These are phyloP conservation scores for Hemicentrotus pulcherrimus DNA, from an alignment of 35 echinoderm and acorn worm genomes.

Conservation along the genomic window DNA sequence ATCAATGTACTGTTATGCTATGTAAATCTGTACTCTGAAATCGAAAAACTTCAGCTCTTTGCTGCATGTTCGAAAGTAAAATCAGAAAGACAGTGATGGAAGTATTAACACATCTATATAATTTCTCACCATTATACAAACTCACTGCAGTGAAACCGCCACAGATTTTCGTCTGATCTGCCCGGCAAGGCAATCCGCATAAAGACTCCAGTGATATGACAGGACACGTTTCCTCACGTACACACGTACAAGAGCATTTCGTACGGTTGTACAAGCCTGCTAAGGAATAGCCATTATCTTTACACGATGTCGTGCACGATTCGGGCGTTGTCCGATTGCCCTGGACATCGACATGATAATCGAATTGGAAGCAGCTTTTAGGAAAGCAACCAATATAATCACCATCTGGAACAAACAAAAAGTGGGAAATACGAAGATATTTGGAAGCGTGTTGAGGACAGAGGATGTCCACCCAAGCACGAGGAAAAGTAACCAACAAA, in stretches of 20 bases:
- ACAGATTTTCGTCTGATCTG: not conserved
- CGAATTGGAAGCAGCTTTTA: not conserved
- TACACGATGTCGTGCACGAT: not conserved
- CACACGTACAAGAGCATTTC: not conserved
- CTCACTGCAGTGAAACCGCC: not conserved
- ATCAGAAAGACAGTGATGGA: not conserved
- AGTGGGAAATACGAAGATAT: no score
- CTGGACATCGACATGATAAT: not conserved
- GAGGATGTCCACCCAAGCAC: no score
- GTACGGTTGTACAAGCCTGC: not conserved
- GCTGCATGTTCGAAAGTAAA: not conserved
- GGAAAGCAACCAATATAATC: not conserved
- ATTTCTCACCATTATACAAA: not conserved
- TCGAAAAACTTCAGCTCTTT: no score
- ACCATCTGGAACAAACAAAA: not conserved
- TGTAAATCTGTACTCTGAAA: no score
- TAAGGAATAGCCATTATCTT: not conserved
- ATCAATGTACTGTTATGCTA: no score
- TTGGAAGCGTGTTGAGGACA: no score
- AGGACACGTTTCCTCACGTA: not conserved
- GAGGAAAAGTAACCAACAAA: no score
- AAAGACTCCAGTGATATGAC: no score
- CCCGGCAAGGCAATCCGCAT: not conserved
- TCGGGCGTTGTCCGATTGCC: not conserved
- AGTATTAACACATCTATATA: not conserved